Conservation (phyloP, 2,113 vertebrate species). For the Orthochromis indermauri region DNA sequence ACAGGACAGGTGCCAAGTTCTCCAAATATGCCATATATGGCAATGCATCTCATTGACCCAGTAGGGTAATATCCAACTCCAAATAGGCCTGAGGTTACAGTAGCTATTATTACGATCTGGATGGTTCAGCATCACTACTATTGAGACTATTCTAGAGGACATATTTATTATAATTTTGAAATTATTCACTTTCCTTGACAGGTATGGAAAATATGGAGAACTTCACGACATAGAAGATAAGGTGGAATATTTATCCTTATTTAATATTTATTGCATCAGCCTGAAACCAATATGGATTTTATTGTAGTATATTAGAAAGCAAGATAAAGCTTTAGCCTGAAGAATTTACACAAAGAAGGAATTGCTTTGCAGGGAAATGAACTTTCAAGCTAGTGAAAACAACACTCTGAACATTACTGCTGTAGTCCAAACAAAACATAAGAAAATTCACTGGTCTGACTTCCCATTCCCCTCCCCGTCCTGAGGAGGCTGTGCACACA, state of each 20-base stretch:
- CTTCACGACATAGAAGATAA: neutral
- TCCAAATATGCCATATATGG: slow-evolving; percentile 21
- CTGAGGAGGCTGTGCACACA: slow-evolving; percentile 18
- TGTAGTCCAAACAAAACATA: slow-evolving; percentile 38
- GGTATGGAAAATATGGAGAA: neutral
- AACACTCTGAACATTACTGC: neutral
- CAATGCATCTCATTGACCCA: slow-evolving; percentile 50
- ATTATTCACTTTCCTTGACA: neutral
- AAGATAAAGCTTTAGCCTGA: neutral
- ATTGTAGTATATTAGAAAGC: neutral
- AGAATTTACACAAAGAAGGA: slow-evolving; percentile 1
- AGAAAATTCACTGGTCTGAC: neutral
- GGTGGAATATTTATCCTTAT: neutral
- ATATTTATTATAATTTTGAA: neutral
- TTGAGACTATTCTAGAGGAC: neutral
- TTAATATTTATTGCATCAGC: neutral
- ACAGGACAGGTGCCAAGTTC: slow-evolving; percentile 50
- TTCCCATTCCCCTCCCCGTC: neutral
- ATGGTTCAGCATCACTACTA: neutral
- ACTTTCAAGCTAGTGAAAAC: neutral
- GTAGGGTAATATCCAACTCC: slow-evolving; percentile 43
- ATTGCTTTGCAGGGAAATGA: neutral
- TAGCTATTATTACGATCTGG: neutral
- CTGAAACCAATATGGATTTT: neutral
- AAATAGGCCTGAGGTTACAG: slow-evolving; percentile 19